phyloP scores from a whole-genome alignment of 2,113 vertebrate genomes.

The Gopherus evgoodei region DNA sequence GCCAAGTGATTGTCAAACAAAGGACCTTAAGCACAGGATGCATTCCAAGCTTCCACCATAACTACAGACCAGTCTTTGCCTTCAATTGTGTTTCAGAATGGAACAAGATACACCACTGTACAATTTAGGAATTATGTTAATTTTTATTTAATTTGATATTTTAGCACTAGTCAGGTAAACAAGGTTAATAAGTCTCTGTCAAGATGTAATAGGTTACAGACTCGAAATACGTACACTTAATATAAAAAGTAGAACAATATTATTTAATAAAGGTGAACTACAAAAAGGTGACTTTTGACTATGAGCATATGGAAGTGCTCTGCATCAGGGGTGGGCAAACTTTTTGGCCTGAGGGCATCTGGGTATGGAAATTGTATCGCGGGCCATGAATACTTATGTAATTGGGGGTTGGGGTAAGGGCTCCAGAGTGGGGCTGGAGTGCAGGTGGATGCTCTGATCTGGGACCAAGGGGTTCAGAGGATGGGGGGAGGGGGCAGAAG shows the following conservation, averaged over 20 bases:
- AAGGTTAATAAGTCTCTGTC: background rate
- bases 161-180: background rate
- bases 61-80: background rate
- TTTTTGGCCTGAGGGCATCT: too few relatives aligned
- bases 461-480: too few relatives aligned
- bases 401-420: too few relatives aligned
- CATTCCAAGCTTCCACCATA: too few relatives aligned
- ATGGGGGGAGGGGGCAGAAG: too few relatives aligned
- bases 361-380: too few relatives aligned
- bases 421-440: too few relatives aligned
- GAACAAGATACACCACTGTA: background rate
- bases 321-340: too few relatives aligned
- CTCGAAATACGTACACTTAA: background rate
- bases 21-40: fast-evolving
- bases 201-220: background rate
- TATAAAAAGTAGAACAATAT: background rate
- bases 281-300: background rate
- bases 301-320: too few relatives aligned
- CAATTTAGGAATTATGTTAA: background rate
- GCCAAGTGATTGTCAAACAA: background rate
- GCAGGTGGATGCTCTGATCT: too few relatives aligned
- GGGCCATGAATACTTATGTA: too few relatives aligned
- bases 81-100: background rate
- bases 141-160: background rate
- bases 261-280: background rate